These are phyloP conservation scores for Staurois parvus DNA, from an alignment of 2,797 vertebrate genomes.

Conservation along the genomic window DNA sequence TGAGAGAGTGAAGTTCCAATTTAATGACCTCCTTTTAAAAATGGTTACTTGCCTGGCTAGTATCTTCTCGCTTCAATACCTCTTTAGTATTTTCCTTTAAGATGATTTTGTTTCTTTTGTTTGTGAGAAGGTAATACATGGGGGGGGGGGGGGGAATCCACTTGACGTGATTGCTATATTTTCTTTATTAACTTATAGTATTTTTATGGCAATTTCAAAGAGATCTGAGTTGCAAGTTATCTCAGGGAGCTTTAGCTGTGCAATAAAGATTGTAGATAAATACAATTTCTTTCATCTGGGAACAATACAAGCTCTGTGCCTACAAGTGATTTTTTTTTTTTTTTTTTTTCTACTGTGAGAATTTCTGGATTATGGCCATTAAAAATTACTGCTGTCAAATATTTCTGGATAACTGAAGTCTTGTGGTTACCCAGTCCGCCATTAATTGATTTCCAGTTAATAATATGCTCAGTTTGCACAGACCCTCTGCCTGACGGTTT, in stretches of 20 bases:
- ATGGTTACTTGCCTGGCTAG: too few species aligned
- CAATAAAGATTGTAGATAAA: constrained; percentile 22
- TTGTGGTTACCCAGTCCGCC: constrained; percentile 27
- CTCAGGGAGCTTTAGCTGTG: constrained; percentile 16
- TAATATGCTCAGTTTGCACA: too few species aligned
- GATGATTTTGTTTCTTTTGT: too few species aligned
- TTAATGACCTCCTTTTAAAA: too few species aligned
- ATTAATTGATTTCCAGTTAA: too few species aligned
- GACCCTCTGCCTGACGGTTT: constrained; percentile 13
- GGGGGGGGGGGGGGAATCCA: background rate
- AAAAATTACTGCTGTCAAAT: constrained; percentile 49
- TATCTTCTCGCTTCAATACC: too few species aligned
- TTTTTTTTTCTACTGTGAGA: background rate
- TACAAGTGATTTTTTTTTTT: background rate
- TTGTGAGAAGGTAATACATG: too few species aligned
- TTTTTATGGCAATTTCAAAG: constrained; percentile 29
- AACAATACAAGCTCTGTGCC: background rate
- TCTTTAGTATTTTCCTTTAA: too few species aligned
- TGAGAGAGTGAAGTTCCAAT: too few species aligned
- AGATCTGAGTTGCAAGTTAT: constrained; percentile 1
- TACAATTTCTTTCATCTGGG: background rate
- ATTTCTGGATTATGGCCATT: too few species aligned
- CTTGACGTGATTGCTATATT: background rate
- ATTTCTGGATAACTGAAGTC: constrained; percentile 4
- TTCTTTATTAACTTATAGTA: constrained; percentile 28